phyloP scores from a whole-genome alignment of 1,140 invertebrate species.

The Drosophila prosaltans region DNA sequence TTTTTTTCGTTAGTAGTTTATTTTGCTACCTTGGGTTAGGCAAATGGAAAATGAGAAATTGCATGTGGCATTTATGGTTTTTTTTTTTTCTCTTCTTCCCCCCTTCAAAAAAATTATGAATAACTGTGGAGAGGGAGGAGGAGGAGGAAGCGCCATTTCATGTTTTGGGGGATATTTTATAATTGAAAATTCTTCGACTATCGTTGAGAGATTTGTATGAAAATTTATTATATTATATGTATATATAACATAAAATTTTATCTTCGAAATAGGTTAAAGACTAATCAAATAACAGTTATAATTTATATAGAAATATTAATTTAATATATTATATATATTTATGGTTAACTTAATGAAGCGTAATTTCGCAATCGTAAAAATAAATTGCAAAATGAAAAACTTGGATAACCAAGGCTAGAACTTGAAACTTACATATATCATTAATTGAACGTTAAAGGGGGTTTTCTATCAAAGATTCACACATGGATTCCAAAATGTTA shows the following conservation, averaged over 20 bases:
- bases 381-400: too few species aligned
- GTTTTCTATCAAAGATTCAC: too few species aligned
- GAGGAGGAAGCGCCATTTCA: background rate
- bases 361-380: too few species aligned
- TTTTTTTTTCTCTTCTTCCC: background rate
- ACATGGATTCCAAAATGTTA: too few species aligned
- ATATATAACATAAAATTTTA: background rate
- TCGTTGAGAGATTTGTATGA: conserved; percentile 13
- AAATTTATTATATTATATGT: background rate
- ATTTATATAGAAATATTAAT: background rate
- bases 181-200: conserved; percentile 42
- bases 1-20: conserved; percentile 41
- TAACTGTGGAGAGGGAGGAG: conserved; percentile 31
- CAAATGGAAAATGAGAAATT: conserved; percentile 42
- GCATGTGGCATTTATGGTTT: conserved; percentile 58
- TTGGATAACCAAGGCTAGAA: too few species aligned
- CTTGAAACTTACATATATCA: too few species aligned
- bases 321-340: background rate
- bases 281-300: background rate
- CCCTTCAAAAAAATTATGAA: background rate
- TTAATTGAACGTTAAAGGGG: too few species aligned
- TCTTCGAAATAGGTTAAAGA: background rate
- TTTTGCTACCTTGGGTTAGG: conserved; percentile 55
- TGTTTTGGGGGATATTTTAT: conserved; percentile 28
- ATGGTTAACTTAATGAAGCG: too few species aligned